Conservation (phyloP, 2,113 vertebrate genomes). For the Phrynocephalus versicolor region DNA sequence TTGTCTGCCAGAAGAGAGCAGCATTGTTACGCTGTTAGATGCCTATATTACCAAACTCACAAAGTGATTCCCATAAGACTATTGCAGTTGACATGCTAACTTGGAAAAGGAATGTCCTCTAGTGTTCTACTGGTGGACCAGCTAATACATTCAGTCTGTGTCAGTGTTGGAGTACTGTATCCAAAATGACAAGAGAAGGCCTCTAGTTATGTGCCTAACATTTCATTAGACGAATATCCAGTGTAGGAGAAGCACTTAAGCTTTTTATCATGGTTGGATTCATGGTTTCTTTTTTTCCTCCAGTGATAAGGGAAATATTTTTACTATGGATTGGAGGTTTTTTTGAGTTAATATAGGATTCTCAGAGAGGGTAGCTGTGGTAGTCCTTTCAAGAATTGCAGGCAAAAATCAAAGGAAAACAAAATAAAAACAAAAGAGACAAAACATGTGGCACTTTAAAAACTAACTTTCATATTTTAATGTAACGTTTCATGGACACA, state of each 20-base stretch:
- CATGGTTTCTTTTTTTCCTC: slow-evolving; percentile 3
- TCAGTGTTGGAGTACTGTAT: not conserved
- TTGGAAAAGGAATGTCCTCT: slow-evolving; percentile 11
- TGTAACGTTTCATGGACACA: too few relatives aligned
- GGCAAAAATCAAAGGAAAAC: too few relatives aligned
- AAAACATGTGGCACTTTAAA: too few relatives aligned
- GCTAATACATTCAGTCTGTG: not conserved
- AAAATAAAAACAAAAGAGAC: too few relatives aligned
- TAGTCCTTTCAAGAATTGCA: too few relatives aligned
- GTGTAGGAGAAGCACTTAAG: not conserved
- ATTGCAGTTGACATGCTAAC: not conserved
- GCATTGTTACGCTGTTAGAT: not conserved
- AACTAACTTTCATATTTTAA: too few relatives aligned
- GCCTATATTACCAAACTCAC: not conserved
- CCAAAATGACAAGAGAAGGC: not conserved
- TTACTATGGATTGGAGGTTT: not conserved
- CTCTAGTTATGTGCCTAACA: slow-evolving; percentile 11
- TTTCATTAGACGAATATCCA: slow-evolving; percentile 14
- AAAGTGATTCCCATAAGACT: not conserved
- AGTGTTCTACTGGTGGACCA: not conserved
- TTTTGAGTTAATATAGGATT: not conserved
- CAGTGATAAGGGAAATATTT: not conserved
- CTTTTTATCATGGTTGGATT: not conserved
- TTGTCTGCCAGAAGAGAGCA: not conserved
- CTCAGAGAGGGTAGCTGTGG: too few relatives aligned